These are phyloP conservation scores for Fulmarus glacialis DNA, from an alignment of 2,113 vertebrate genomes.

Conservation along the genomic window DNA sequence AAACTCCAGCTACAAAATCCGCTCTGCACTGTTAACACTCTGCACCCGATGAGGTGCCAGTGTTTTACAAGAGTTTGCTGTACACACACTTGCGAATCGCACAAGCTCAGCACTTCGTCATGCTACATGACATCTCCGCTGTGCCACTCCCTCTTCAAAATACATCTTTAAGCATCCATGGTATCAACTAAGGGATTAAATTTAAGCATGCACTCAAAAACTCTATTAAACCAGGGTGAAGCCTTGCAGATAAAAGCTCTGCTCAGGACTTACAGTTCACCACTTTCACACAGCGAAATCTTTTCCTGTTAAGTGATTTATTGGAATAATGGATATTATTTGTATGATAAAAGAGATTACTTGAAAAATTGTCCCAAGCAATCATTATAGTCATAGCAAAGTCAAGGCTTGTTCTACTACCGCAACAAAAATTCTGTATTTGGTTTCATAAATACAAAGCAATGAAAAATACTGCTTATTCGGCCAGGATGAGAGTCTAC, in stretches of 20 bases:
- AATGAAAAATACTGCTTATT: slow-evolving; percentile 45
- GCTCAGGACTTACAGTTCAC: neutral
- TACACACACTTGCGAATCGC: fast-evolving
- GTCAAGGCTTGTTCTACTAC: slow-evolving; percentile 3
- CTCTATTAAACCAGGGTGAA: neutral
- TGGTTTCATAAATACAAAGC: slow-evolving; percentile 59
- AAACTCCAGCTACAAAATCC: neutral
- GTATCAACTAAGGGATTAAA: neutral
- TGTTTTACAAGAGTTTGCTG: neutral
- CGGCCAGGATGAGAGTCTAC: slow-evolving; percentile 2
- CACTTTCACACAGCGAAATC: neutral
- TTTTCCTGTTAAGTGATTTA: slow-evolving; percentile 13
- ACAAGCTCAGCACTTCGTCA: neutral
- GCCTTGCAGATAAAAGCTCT: slow-evolving; percentile 23
- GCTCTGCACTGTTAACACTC: neutral
- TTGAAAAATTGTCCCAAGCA: neutral
- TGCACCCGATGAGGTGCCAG: neutral
- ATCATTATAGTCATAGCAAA: slow-evolving; percentile 26
- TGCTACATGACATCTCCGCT: fast-evolving
- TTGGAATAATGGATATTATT: slow-evolving; percentile 5
- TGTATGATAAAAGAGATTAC: neutral
- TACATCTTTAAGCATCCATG: neutral
- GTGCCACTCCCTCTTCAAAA: neutral
- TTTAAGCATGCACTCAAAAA: neutral
- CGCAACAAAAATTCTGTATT: slow-evolving; percentile 45